phyloP scores from a whole-genome alignment of 2,797 vertebrate species.

The Anisognathus igniventris region DNA sequence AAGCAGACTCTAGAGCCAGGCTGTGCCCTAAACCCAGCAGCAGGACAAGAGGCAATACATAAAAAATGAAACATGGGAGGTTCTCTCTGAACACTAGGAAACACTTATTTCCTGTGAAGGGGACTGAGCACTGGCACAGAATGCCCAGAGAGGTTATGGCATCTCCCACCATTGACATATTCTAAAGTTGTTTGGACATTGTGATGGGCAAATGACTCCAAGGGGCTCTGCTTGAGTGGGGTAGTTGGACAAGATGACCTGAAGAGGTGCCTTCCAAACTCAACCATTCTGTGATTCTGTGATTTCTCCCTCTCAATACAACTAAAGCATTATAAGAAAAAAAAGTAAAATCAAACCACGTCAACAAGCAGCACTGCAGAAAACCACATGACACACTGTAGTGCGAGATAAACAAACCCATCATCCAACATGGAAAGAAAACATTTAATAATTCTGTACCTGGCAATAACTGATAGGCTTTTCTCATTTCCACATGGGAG shows the following conservation, averaged over 20 bases:
- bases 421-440: neutral
- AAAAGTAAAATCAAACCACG: neutral
- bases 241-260: neutral
- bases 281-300: neutral
- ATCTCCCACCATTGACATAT: neutral
- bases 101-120: neutral
- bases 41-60: neutral
- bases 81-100: neutral
- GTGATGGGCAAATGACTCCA: neutral
- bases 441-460: conserved; percentile 65
- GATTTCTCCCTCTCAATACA: neutral
- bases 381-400: neutral
- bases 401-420: neutral
- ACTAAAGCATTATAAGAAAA: neutral
- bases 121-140: neutral
- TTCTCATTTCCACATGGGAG: neutral
- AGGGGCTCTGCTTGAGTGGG: neutral
- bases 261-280: neutral
- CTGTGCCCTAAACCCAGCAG: neutral
- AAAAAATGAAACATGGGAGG: neutral
- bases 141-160: neutral
- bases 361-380: neutral
- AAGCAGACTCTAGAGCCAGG: neutral
- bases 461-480: conserved; percentile 78
- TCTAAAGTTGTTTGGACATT: neutral